Base-by-base conservation (phyloP, 1,140 invertebrate genomes). In the Drosophila gunungcola region DNA sequence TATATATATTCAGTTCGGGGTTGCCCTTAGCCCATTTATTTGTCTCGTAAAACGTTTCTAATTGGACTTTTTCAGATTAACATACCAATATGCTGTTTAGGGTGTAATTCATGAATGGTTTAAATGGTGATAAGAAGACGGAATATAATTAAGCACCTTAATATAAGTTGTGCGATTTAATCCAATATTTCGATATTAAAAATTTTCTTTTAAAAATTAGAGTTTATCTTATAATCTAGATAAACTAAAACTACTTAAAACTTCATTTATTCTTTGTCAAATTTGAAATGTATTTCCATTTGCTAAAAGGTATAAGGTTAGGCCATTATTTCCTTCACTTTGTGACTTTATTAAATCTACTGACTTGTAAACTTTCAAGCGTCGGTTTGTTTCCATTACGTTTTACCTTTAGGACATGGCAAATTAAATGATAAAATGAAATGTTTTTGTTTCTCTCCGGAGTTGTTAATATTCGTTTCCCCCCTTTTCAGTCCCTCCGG, bases 361-460 rank as follows among this genome's bases (percentile, higher is more conserved):
- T 21, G 21, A 13, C 43, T 45, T 57, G 41, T 34, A 27, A 45
- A 48, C 43, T 41, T 42, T 11, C 60, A 13, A 32, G 21, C 5
- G 46, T 32, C 61, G 45, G 61, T 29, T 45, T 68, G 64, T 53
- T 68, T 65, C 42, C 61, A 68, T 65, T 68, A 65, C 29, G 34
- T 16, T 41, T 29, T 73, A 72, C 51, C 68, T 52, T 38, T 9
- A 58, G 49, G 68, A 53, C 52, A 60, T 80, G 54, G 49, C 39
- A 83, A 84, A 85, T 85, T 62, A 74, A 86, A 70, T 73, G 73
- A 58, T 78, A 63, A 64, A 43, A 63, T 48, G 42, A 45, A 52
- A 69, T 74, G 49, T 29, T 61, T 54, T 38, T 73, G 57, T 60
- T 68, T 67, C 51, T 41, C 57, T 53, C 55, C 16, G 61, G 43